These are phyloP conservation scores for Strigops habroptila DNA, from an alignment of 2,113 vertebrate genomes.

Conservation along the genomic window DNA sequence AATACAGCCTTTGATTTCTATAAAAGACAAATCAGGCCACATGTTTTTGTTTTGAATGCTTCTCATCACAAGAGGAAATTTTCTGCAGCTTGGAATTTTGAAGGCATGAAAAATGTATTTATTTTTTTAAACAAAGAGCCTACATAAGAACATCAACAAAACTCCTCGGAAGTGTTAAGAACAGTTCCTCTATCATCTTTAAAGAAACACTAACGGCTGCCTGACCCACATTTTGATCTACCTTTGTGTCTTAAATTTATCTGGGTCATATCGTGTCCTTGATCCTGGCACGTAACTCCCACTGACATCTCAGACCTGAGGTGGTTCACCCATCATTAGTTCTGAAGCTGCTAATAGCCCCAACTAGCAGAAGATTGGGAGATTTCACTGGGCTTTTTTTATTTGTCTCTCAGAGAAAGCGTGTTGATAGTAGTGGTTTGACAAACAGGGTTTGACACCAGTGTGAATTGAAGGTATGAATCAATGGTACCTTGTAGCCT, in stretches of 20 bases:
- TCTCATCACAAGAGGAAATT: constrained; percentile 80
- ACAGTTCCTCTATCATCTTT: constrained; percentile 43
- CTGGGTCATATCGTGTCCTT: background rate
- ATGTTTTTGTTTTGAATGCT: constrained; percentile 79
- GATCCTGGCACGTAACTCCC: background rate
- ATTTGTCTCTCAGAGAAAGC: background rate
- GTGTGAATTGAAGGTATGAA: constrained; percentile 19
- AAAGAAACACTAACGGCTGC: constrained; percentile 1
- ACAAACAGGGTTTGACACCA: constrained; percentile 38
- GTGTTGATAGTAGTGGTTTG: background rate
- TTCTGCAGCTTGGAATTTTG: constrained; percentile 77
- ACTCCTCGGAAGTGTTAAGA: constrained; percentile 67
- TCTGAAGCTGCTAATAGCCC: constrained; percentile 4
- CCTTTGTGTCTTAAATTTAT: constrained; percentile 31
- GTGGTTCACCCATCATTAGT: constrained; percentile 50
- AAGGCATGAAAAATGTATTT: constrained; percentile 73
- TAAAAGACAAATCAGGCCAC: constrained; percentile 79
- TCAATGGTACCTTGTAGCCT: background rate
- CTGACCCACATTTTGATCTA: constrained; percentile 59
- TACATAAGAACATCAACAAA: constrained; percentile 63
- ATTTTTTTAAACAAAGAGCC: constrained; percentile 70
- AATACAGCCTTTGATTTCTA: constrained; percentile 80
- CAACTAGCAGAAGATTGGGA: background rate
- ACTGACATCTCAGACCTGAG: constrained; percentile 37
- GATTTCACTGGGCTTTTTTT: background rate